Evolutionary conservation across 2,797 vertebrate species (phyloP).

Genomic region (Neostethus bicornis): DNA sequence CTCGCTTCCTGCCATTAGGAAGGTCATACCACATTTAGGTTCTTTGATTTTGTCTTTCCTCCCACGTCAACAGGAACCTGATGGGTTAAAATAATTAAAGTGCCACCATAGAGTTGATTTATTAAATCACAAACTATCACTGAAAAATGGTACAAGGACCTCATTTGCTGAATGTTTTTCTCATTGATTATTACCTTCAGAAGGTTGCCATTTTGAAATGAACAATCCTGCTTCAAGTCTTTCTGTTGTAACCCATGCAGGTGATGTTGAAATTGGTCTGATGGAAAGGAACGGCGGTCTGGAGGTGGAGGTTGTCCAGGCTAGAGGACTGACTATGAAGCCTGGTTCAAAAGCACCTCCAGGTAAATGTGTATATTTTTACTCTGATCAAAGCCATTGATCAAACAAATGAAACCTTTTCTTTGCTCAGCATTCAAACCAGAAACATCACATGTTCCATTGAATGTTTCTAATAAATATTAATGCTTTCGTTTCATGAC

Average conservation of each 20-base stretch:
- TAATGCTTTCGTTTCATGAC: background rate
- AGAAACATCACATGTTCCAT: background rate
- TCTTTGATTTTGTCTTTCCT: too few relatives aligned
- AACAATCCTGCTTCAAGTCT: background rate
- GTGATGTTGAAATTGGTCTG: constrained; percentile 94
- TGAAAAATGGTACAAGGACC: background rate
- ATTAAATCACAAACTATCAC: too few relatives aligned
- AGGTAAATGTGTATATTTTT: constrained; percentile 74
- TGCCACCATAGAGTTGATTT: too few relatives aligned
- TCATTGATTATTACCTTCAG: background rate
- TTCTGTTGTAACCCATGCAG: constrained; percentile 64
- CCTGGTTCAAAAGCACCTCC: constrained; percentile 94
- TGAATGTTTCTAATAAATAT: background rate
- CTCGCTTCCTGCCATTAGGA: too few relatives aligned
- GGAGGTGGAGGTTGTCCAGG: constrained; percentile 97
- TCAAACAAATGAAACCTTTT: background rate
- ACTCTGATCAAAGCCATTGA: background rate
- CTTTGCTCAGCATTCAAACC: background rate
- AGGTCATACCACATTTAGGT: too few relatives aligned
- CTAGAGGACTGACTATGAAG: constrained; percentile 93
- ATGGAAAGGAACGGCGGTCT: constrained; percentile 94
- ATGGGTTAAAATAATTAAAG: too few relatives aligned
- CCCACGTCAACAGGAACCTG: too few relatives aligned
- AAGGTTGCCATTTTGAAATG: background rate
- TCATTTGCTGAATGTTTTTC: background rate